These are phyloP conservation scores for Boloria euphrosyne DNA, from an alignment of 2,888 invertebrate species.

Conservation along the genomic window DNA sequence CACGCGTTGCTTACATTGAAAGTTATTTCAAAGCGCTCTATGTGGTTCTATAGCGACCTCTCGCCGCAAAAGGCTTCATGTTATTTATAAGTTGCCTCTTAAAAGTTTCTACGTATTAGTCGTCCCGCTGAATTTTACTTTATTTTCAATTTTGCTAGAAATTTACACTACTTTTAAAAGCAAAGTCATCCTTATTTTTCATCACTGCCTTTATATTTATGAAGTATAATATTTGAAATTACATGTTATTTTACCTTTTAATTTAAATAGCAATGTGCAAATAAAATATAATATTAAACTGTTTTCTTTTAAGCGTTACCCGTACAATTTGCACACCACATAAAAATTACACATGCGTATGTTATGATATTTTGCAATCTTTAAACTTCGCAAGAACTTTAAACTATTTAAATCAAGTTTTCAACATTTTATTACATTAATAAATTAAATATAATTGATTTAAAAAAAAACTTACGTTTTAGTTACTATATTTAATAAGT, in stretches of 20 bases:
- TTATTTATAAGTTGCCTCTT: slow-evolving; percentile 32
- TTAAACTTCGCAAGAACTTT: no score
- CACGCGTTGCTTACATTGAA: slow-evolving; percentile 25
- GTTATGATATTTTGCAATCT: no score
- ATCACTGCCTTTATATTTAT: slow-evolving; percentile 14
- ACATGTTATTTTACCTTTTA: slow-evolving; percentile 1
- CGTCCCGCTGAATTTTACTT: slow-evolving; percentile 24
- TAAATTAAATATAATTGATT: no score
- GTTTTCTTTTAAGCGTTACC: not conserved
- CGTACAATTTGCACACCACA: no score
- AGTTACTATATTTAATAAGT: no score
- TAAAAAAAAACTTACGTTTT: no score
- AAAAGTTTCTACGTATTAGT: slow-evolving; percentile 32
- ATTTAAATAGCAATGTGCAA: not conserved
- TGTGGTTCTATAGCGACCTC: slow-evolving; percentile 25
- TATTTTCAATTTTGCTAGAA: slow-evolving; percentile 28
- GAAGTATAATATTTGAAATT: slow-evolving; percentile 17
- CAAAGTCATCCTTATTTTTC: slow-evolving; percentile 14
- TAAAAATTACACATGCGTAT: no score
- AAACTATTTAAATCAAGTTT: no score
- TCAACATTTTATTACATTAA: no score
- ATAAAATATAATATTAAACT: not conserved
- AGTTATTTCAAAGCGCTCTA: slow-evolving; percentile 27
- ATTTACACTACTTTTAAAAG: slow-evolving; percentile 19
- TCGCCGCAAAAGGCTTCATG: slow-evolving; percentile 30